Evolutionary conservation across 2,888 invertebrate genomes (phyloP).

Genomic region (Notocelia uddmanniana): DNA sequence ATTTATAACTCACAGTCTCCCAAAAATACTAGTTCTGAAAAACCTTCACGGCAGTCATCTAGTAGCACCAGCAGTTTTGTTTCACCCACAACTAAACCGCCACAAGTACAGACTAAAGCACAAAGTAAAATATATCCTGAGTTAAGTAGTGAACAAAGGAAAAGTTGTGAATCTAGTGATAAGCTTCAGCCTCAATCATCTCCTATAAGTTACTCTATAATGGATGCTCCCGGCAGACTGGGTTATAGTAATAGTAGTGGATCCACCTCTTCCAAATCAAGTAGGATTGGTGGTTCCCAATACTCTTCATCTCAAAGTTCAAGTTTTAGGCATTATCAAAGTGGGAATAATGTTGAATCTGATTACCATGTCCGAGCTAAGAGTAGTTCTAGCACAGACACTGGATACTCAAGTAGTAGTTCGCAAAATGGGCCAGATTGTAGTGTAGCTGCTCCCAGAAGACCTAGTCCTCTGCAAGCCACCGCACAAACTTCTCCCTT

Average conservation of each 20-base stretch:
- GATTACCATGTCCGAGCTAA: constrained; percentile 88
- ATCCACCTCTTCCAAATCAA: constrained; percentile 78
- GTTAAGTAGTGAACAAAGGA: constrained; percentile 82
- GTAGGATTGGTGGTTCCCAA: constrained; percentile 81
- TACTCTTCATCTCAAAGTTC: constrained; percentile 82
- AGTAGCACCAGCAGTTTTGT: constrained; percentile 82
- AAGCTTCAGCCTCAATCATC: constrained; percentile 87
- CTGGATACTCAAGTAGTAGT: constrained; percentile 87
- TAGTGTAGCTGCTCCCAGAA: constrained; percentile 87
- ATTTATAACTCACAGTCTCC: constrained; percentile 78
- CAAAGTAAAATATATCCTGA: constrained; percentile 93
- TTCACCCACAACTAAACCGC: constrained; percentile 82
- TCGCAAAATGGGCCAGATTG: constrained; percentile 89
- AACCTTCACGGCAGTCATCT: constrained; percentile 67
- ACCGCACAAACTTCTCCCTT: constrained; percentile 91
- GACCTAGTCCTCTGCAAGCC: constrained; percentile 89
- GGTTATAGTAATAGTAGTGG: constrained; percentile 86
- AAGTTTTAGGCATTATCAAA: constrained; percentile 88
- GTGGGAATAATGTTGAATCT: constrained; percentile 85
- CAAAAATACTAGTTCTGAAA: constrained; percentile 71
- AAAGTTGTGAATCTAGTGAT: constrained; percentile 85
- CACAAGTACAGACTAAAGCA: constrained; percentile 90
- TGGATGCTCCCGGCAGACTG: constrained; percentile 88
- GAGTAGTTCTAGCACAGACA: constrained; percentile 87
- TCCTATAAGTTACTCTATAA: constrained; percentile 91